phyloP scores from a whole-genome alignment of 2,113 vertebrate species.

The Nannobrachium achirus region DNA sequence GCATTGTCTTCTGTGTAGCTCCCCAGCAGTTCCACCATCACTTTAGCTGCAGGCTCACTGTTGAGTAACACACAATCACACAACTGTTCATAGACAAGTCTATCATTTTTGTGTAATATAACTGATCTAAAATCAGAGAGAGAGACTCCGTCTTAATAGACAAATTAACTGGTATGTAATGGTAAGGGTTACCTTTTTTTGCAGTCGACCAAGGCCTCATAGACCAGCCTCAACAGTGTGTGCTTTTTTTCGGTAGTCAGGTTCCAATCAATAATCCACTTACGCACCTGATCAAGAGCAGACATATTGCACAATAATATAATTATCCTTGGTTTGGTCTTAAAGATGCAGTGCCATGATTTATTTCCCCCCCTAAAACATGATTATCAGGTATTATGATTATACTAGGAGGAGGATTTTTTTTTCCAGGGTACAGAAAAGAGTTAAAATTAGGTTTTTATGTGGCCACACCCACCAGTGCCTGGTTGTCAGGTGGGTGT shows the following conservation, averaged over 20 bases:
- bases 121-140: background rate
- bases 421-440: too few relatives aligned
- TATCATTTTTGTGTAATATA: conserved; percentile 2
- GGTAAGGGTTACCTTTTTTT: conserved; percentile 91
- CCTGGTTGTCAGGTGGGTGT: too few relatives aligned
- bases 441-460: too few relatives aligned
- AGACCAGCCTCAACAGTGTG: conserved; percentile 90
- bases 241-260: conserved; percentile 96
- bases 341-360: too few relatives aligned
- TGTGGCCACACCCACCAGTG: too few relatives aligned
- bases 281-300: conserved; percentile 85
- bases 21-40: conserved; percentile 97
- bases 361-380: too few relatives aligned
- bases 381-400: too few relatives aligned
- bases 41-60: conserved; percentile 95
- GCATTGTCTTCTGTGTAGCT: conserved; percentile 99
- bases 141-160: background rate
- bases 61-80: conserved; percentile 14
- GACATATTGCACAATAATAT: background rate
- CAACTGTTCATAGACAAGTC: background rate
- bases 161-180: background rate
- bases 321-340: background rate
- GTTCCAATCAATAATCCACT: conserved; percentile 98
- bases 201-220: conserved; percentile 96
- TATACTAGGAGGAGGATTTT: too few relatives aligned